These are phyloP conservation scores for Notoglanidium macrostoma DNA, from an alignment of 2,797 vertebrate genomes.

Conservation along the genomic window DNA sequence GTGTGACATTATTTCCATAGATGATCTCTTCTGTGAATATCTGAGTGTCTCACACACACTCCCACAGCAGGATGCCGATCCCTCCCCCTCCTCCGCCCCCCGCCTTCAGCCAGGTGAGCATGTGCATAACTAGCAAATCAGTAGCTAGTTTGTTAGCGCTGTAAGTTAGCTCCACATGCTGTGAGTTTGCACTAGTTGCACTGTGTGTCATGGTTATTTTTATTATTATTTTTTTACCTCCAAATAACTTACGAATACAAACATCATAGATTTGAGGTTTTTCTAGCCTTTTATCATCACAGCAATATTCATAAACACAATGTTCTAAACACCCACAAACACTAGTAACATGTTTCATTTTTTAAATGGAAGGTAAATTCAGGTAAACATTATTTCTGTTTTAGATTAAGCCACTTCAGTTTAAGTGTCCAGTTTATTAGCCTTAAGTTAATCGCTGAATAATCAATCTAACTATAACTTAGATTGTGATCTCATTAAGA, in stretches of 20 bases:
- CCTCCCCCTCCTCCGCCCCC: conserved; percentile 38
- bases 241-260: not conserved
- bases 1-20: conserved; percentile 12
- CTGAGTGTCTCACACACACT: conserved; percentile 33
- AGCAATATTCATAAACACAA: not conserved
- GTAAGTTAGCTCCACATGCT: not conserved
- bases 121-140: not conserved
- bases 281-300: not conserved
- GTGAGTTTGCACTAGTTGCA: not conserved
- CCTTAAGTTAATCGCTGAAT: not conserved
- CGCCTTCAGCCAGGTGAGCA: conserved; percentile 37
- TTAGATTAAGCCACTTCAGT: not conserved
- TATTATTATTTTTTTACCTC: not conserved
- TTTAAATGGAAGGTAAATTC: not conserved
- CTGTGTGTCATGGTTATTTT: not conserved
- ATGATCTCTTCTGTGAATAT: conserved; percentile 16
- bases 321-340: not conserved
- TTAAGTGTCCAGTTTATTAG: not conserved
- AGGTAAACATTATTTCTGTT: no score
- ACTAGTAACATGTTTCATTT: not conserved
- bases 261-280: not conserved
- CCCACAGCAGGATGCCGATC: conserved; percentile 80
- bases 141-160: not conserved
- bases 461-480: not conserved
- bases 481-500: not conserved